These are phyloP conservation scores for Ditula angustiorana DNA, from an alignment of 2,888 invertebrate genomes.

Conservation along the genomic window DNA sequence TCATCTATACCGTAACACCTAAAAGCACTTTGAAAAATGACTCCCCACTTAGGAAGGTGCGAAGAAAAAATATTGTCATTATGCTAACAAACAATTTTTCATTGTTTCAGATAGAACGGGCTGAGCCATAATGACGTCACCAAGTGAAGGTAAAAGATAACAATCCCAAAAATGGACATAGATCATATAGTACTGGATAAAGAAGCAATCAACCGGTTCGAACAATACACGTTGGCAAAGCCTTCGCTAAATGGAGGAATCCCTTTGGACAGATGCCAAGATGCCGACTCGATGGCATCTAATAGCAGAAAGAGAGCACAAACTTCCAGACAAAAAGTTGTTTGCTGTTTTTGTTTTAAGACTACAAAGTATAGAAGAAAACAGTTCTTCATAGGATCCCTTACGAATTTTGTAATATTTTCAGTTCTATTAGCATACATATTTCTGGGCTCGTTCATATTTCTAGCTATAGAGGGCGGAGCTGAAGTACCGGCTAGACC, in stretches of 20 bases:
- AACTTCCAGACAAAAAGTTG: slow-evolving; percentile 80
- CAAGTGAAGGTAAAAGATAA: slow-evolving; percentile 64
- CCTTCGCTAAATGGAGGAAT: slow-evolving; percentile 81
- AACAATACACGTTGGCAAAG: slow-evolving; percentile 81
- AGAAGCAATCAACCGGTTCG: slow-evolving; percentile 81
- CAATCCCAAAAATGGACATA: slow-evolving; percentile 75
- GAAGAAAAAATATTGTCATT: slow-evolving; percentile 38
- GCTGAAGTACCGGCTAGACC: slow-evolving; percentile 83
- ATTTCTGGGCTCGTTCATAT: slow-evolving; percentile 91
- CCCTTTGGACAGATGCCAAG: slow-evolving; percentile 84
- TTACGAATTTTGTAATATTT: slow-evolving; percentile 94
- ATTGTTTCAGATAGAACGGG: slow-evolving; percentile 74
- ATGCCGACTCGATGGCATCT: slow-evolving; percentile 80
- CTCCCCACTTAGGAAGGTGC: slow-evolving; percentile 57
- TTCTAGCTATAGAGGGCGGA: slow-evolving; percentile 93
- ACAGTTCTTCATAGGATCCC: slow-evolving; percentile 89
- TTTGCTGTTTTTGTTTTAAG: slow-evolving; percentile 85
- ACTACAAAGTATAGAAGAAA: slow-evolving; percentile 82
- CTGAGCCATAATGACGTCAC: slow-evolving; percentile 65
- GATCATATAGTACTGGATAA: slow-evolving; percentile 82
- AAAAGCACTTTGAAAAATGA: slow-evolving; percentile 76
- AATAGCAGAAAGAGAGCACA: slow-evolving; percentile 80
- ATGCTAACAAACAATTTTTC: slow-evolving; percentile 51
- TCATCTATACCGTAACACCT: slow-evolving; percentile 66
- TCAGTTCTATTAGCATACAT: slow-evolving; percentile 93